Evolutionary conservation across 2,888 invertebrate genomes (phyloP), one percentile per base, ranked within the genome.

Genomic region (Prenolepis imparis): DNA sequence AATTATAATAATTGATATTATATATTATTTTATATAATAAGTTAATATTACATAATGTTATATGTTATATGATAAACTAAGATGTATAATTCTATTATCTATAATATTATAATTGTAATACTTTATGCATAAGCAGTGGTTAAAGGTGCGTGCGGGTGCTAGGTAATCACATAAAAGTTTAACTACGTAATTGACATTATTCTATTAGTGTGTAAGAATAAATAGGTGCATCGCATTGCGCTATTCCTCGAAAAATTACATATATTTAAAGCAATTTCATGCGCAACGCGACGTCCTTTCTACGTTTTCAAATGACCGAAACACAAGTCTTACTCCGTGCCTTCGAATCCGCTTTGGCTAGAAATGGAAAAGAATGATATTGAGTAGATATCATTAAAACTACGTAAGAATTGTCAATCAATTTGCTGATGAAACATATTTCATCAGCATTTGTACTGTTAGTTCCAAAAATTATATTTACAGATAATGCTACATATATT

Each of bases 301-400:
- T 82, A 66, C 28, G 57, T 84, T 84, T 74, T 83, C 86, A 83
- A 82, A 72, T 86, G 86, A 85, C 77, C 88, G 83, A 87, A 87
- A 88, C 80, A 88, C 81, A 86, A 90, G 67, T 91, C 93, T 94
- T 94, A 94, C 94, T 92, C 91, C 89, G 89, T 89, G 89, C 90
- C 94, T 94, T 91, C 95, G 94, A 89, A 93, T 95, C 93, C 94
- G 92, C 92, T 94, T 93, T 90, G 93, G 94, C 94, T 94, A 92
- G 84, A 91, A 90, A 90, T 85, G 77, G 84, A 90, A 83, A 92
- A 87, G 87, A 87, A 73, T 63, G 28, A 6, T 24, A 44, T 78
- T 84, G 28, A 84, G 52, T 83, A 18, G 48, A 6, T 18, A 83
- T 44, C 6, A 24, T 72, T 28, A 44, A 48, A 2, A 32, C 28